Base-by-base conservation (phyloP, 2,113 vertebrate genomes). In the Solea solea region DNA sequence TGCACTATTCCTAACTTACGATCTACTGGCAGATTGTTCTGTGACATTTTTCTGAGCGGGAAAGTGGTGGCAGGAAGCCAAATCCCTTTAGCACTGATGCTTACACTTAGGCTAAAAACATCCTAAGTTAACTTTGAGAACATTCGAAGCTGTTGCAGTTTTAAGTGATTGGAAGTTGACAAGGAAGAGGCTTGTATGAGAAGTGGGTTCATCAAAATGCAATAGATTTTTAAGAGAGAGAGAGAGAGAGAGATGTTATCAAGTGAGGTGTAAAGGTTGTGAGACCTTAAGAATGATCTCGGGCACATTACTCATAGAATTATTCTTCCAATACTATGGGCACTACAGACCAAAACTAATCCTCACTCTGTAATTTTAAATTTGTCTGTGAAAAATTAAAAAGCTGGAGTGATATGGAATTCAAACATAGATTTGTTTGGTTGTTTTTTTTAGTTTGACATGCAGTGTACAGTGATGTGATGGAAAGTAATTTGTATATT, bases 131-230 rank as follows among this genome's bases (percentile, higher is more conserved):
- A 0, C 21, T 21, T 21, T 21, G 53, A 52, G 64, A 77, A 63
- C 63, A 55, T 15, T 60, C 58, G 39, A 65, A 80, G 55, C 78
- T 67, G 28, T 42, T 64, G n/a, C 44, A 62, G 61, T 61, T 72
- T 64, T 9, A 56, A 34, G 45, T 76, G 69, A 82, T 82, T 80
- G 59, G 44, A 82, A 68, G 40, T 61, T 76, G 53, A 56, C 61
- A 52, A 68, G 63, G 57, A 69, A 69, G 9, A 1, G 16, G 40
- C 56, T 34, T 76, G 34, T 39, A 41, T 64, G 44, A 45, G 44
- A 27, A 50, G 55, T 55, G 12, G 39, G 39, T 55, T 63, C n/a
- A 66, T 71, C 10, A 21, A 62, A 71, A 48, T 45, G 48, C 14
- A 54, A 27, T 49, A 1, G 10, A 45, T 9, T 45, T 45, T 45